Base-by-base conservation (phyloP, 2,113 vertebrate species). In the Trematocara unimaculatum region DNA sequence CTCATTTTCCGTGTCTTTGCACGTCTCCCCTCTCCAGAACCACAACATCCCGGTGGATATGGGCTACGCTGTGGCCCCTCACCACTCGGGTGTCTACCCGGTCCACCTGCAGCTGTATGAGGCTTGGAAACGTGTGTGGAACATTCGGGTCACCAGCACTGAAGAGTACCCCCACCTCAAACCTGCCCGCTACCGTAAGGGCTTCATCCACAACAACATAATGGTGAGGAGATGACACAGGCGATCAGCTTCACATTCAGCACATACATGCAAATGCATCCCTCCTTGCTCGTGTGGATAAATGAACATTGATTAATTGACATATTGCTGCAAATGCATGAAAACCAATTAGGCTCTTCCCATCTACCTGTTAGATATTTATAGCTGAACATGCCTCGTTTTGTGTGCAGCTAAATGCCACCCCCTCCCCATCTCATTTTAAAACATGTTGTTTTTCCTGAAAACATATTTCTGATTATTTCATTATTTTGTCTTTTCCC, bases 101-200 rank as follows among this genome's bases (percentile, higher is more conserved):
- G 98, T 99, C 2, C 98, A 99, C 0, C 96, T 98, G 82, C 98
- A 98, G 81, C 98, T 99, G 80, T 99, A 99, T 23, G 98, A 98
- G 89, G 98, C 98, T 11, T 99, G 98, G 98, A 98, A 98, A 88
- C 98, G 97, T 42, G 98, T 98, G 60, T 99, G 98, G 98, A 97
- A 97, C 87, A 99, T 99, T 92, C 95, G 96, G 94, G 98, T 98
- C 91, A 99, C 98, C 91, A 99, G 98, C 96, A 99, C 98, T 2
- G 98, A 99, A 87, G 98, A 99, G 84, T 99, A 99, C 83, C 98
- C 98, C 6, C 98, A 99, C 89, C 96, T 99, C 88, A 99, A 99
- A 91, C 98, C 98, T 3, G 98, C 98, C 2, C 95, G 98, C 42
- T 97, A 99, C 55, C 97, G 98, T 74, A 97, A 97, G 64, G 98